A percentile compares a stretch with the other conserved stretches of the same genome.
Evolutionary conservation across 2,888 invertebrate genomes (phyloP).

Genomic region (Ectemnius lituratus): DNA sequence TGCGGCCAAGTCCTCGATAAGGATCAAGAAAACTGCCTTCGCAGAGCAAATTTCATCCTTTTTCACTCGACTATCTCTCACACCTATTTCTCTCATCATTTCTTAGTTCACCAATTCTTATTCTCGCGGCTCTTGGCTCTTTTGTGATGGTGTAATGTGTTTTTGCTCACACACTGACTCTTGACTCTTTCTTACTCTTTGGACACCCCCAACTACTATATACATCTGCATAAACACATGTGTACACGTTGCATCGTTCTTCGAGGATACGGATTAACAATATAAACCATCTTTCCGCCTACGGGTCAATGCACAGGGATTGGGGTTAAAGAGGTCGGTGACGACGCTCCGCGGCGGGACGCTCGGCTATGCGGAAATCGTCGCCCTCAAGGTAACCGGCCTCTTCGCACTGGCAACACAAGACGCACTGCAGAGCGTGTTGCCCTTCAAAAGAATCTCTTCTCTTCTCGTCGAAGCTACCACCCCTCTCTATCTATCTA

Average conservation of each 20-base stretch:
- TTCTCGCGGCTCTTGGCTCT: background rate
- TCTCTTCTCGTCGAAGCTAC: constrained; percentile 46
- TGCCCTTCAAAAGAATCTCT: constrained; percentile 52
- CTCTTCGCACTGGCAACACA: constrained; percentile 58
- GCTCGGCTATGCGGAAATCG: constrained; percentile 95
- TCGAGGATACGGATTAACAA: constrained; percentile 64
- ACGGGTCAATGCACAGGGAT: constrained; percentile 78
- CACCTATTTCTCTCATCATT: too few relatives aligned
- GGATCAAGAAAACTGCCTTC: too few relatives aligned
- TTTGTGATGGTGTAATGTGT: too few relatives aligned
- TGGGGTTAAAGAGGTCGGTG: constrained; percentile 96
- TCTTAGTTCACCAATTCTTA: too few relatives aligned
- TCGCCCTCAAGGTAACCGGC: constrained; percentile 94
- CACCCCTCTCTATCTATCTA: constrained; percentile 25
- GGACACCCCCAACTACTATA: background rate
- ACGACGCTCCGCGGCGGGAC: constrained; percentile 93
- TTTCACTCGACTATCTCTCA: too few relatives aligned
- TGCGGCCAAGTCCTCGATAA: too few relatives aligned
- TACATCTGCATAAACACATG: background rate
- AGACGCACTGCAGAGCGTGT: constrained; percentile 52
- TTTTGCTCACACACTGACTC: too few relatives aligned
- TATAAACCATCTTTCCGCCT: constrained; percentile 74
- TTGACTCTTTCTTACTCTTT: too few relatives aligned
- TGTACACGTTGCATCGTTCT: constrained; percentile 32
- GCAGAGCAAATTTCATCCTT: too few relatives aligned